Evolutionary conservation across 2,888 invertebrate genomes (phyloP), one percentile per base, ranked within the genome.

Genomic region (Epinotia nisella): DNA sequence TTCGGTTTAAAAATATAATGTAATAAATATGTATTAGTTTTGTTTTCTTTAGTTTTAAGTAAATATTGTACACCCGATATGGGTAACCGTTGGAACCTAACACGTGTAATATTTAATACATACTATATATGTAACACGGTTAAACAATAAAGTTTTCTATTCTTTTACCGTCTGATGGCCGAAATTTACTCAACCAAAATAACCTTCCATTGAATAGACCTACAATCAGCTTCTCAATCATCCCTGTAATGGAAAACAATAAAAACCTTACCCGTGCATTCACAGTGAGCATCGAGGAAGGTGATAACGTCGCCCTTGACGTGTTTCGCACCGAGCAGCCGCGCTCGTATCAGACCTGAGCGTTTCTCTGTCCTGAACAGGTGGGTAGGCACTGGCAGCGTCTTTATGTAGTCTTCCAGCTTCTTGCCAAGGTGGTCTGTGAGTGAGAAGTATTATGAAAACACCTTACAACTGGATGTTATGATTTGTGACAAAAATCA

Each of bases 231-330:
- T 29, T 24, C 21, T 24, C 2, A 24, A 24, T 24, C 21, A 9
- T 35, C 19, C 7, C 49, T 45, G 24, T 24, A 49, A 7, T 17
- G 3, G 53, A 15, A 55, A 39, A 35, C 4, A 58, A n/a, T 13
- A 17, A 19, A 39, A n/a, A 21, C 60, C 77, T 78, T 83, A 94
- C 94, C 94, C 79, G 95, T 95, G 85, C 99, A 99, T 90, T 99
- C 99, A 89, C 99, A 99, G 89, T 99, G 99, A 1, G 99, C 99
- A 88, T 99, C 99, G 72, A 99, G 94, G 94, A 99, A 99, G 15
- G 99, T 99, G 80, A 99, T 96, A 68, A 98, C 97, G 90, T 98
- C 96, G 74, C 99, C 99, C 81, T 95, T 96, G 9, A 98, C 98
- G 86, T 98, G 96, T 86, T 97, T 97, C 62, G 99, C 99, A 76